phyloP scores from a whole-genome alignment of 1,140 invertebrate genomes.

The Zaprionus vittiger region DNA sequence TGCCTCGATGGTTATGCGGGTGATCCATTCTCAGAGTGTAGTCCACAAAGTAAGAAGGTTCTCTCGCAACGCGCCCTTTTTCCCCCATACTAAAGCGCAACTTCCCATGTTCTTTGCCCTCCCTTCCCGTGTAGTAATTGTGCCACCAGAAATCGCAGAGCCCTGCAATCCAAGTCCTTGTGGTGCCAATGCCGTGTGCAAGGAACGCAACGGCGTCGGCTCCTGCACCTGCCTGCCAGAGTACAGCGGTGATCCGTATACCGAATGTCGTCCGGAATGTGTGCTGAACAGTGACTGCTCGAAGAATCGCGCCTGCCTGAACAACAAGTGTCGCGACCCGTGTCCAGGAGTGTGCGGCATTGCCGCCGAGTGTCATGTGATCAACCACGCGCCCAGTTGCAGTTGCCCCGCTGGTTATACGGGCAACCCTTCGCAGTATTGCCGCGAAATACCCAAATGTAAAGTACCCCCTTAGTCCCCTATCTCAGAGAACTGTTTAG shows the following conservation, averaged over 20 bases:
- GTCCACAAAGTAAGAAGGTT: slow-evolving; percentile 80
- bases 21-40: slow-evolving; percentile 90
- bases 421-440: slow-evolving; percentile 90
- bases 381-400: slow-evolving; percentile 91
- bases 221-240: slow-evolving; percentile 90
- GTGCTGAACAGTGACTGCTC: slow-evolving; percentile 89
- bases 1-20: slow-evolving; percentile 90
- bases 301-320: slow-evolving; percentile 88
- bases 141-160: slow-evolving; percentile 85
- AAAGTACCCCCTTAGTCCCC: slow-evolving; percentile 74
- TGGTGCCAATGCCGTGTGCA: slow-evolving; percentile 91
- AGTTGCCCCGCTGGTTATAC: slow-evolving; percentile 89
- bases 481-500: neutral
- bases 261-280: slow-evolving; percentile 90
- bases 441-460: slow-evolving; percentile 86
- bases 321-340: slow-evolving; percentile 90
- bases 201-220: slow-evolving; percentile 91
- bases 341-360: slow-evolving; percentile 90
- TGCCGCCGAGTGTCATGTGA: slow-evolving; percentile 90
- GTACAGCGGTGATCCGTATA: slow-evolving; percentile 90
- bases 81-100: slow-evolving; percentile 22
- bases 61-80: neutral
- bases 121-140: slow-evolving; percentile 58
- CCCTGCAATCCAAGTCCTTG: slow-evolving; percentile 92
- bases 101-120: slow-evolving; percentile 7